Conservation (phyloP, 2,888 invertebrate genomes). For the Scaptomyza tumidula region DNA sequence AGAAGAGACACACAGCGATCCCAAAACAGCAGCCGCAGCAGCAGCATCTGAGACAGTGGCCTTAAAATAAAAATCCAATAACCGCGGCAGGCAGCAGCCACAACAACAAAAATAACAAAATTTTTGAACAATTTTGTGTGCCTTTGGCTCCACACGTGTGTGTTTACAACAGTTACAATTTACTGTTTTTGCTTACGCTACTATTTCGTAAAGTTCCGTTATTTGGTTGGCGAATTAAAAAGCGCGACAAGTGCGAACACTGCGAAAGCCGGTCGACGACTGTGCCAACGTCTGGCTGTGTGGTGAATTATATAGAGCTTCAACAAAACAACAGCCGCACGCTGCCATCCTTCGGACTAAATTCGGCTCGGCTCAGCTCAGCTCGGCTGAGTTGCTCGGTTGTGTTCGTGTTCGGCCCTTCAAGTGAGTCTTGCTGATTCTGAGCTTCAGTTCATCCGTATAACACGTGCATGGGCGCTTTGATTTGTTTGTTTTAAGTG, state of each 20-base stretch:
- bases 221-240: constrained; percentile 8
- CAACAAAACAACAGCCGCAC: constrained; percentile 3
- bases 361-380: constrained; percentile 22
- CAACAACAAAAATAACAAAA: constrained; percentile 15
- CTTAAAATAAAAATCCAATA: constrained; percentile 59
- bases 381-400: constrained; percentile 3
- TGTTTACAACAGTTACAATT: constrained; percentile 45
- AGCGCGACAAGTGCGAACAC: constrained; percentile 57
- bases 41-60: constrained; percentile 16
- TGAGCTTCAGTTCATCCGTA: constrained; percentile 28
- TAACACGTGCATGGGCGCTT: constrained; percentile 57
- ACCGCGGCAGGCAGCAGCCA: constrained; percentile 29
- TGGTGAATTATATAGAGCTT: constrained; percentile 63
- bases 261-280: constrained; percentile 75
- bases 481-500: constrained; percentile 68
- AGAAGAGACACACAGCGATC: not conserved
- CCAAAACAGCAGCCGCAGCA: not conserved
- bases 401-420: too few relatives aligned
- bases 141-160: constrained; percentile 60
- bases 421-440: constrained; percentile 14
- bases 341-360: constrained; percentile 27
- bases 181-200: constrained; percentile 39
- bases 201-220: constrained; percentile 36
- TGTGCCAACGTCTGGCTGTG: constrained; percentile 55
- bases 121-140: constrained; percentile 8